These are phyloP conservation scores for Ficedula albicollis DNA, from an alignment of 2,797 vertebrate species.

Conservation along the genomic window DNA sequence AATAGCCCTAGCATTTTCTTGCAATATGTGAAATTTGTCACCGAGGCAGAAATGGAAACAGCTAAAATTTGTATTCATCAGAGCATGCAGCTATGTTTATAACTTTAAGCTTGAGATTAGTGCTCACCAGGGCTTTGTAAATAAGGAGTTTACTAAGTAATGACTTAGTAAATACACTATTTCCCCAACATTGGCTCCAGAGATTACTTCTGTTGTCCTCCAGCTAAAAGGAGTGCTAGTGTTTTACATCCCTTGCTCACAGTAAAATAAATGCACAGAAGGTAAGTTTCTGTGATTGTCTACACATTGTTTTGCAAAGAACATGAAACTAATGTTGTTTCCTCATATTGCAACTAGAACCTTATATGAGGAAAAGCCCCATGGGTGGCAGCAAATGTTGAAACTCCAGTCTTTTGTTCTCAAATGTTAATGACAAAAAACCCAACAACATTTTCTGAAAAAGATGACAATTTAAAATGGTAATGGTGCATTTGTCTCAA, in stretches of 20 bases:
- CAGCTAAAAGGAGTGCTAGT: background rate
- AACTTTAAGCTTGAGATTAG: background rate
- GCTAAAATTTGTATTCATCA: background rate
- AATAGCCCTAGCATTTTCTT: background rate
- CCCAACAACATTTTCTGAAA: background rate
- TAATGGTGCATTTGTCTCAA: conserved; percentile 56
- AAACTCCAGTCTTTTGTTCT: conserved; percentile 37
- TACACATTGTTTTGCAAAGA: background rate
- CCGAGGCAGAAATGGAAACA: background rate
- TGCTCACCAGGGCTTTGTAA: background rate
- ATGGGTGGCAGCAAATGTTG: conserved; percentile 8
- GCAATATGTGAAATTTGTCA: background rate
- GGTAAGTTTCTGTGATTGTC: background rate
- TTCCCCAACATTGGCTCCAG: background rate
- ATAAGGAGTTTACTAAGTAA: background rate
- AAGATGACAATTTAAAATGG: conserved; percentile 59
- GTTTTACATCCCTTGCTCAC: background rate
- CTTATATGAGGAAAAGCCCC: background rate
- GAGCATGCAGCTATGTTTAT: background rate
- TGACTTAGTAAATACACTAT: background rate
- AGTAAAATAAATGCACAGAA: conserved; percentile 23
- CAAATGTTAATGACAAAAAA: conserved; percentile 30
- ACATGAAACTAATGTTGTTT: background rate
- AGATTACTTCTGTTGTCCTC: background rate
- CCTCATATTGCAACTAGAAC: background rate